Conservation (phyloP, 2,888 invertebrate species). For the Chrysodeixis includens region DNA sequence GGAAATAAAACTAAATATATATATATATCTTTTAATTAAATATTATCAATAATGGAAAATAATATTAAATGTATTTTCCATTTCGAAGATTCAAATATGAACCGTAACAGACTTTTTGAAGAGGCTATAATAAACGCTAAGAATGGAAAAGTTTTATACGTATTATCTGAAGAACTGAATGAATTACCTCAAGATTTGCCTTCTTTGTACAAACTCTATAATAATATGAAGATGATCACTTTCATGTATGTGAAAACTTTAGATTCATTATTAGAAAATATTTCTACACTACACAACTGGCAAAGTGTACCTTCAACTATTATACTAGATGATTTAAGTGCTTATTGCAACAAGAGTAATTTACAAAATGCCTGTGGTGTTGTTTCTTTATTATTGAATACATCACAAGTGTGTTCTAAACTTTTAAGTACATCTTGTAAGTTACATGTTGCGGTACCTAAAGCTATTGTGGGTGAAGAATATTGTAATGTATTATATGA, state of each 20-base stretch:
- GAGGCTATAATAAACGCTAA: constrained; percentile 73
- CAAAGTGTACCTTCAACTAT: constrained; percentile 78
- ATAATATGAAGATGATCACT: constrained; percentile 84
- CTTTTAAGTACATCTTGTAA: constrained; percentile 63
- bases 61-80: constrained; percentile 65
- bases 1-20: too few species aligned
- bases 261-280: constrained; percentile 75
- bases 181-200: constrained; percentile 79
- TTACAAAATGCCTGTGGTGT: constrained; percentile 79
- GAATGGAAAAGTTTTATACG: constrained; percentile 81
- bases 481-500: constrained; percentile 72
- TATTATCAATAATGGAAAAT: too few species aligned
- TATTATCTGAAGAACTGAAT: constrained; percentile 76
- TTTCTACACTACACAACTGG: constrained; percentile 78
- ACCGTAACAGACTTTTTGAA: constrained; percentile 78
- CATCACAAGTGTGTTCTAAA: constrained; percentile 70
- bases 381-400: constrained; percentile 75
- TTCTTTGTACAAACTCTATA: constrained; percentile 75
- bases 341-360: constrained; percentile 69
- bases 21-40: too few species aligned
- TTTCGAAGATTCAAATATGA: constrained; percentile 66
- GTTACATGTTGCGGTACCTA: constrained; percentile 72
- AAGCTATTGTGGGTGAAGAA: constrained; percentile 67
- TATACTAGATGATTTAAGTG: constrained; percentile 78
- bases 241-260: constrained; percentile 79